phyloP scores from a whole-genome alignment of 2,888 invertebrate genomes.

The Shargacucullia verbasci region DNA sequence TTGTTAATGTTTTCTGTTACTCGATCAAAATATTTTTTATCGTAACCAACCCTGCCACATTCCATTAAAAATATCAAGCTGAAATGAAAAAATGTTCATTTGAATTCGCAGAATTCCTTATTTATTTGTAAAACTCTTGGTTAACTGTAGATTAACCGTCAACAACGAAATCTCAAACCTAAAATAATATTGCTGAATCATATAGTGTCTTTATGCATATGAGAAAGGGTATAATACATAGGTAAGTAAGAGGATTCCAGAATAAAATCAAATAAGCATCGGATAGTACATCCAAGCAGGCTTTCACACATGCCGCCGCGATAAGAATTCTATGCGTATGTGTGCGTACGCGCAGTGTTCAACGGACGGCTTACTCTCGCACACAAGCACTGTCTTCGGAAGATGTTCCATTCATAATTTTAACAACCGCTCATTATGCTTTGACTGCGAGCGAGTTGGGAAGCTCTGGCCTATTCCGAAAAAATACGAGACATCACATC shows the following conservation, averaged over 20 bases:
- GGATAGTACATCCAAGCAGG: constrained; percentile 58
- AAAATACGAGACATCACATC: constrained; percentile 46
- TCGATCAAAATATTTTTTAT: constrained; percentile 13
- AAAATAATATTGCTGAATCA: constrained; percentile 39
- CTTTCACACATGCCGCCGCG: constrained; percentile 60
- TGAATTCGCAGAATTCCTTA: constrained; percentile 1
- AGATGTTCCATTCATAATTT: constrained; percentile 87
- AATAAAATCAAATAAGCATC: constrained; percentile 59
- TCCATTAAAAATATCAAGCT: background rate
- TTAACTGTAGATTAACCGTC: background rate
- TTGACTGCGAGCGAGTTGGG: constrained; percentile 73
- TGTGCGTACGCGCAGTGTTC: constrained; percentile 52
- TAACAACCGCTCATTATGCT: constrained; percentile 86
- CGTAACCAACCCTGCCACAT: constrained; percentile 13
- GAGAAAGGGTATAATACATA: constrained; percentile 30
- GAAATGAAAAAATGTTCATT: background rate
- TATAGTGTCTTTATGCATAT: constrained; percentile 28
- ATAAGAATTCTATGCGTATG: constrained; percentile 50
- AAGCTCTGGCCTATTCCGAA: constrained; percentile 71
- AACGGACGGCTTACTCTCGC: constrained; percentile 58
- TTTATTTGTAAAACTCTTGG: background rate
- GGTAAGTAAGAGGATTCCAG: constrained; percentile 51
- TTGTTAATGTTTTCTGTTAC: constrained; percentile 32
- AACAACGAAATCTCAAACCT: constrained; percentile 7
- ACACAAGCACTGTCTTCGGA: constrained; percentile 65